These are phyloP conservation scores for Pandemis heparana DNA, from an alignment of 2,888 invertebrate species.

Conservation along the genomic window DNA sequence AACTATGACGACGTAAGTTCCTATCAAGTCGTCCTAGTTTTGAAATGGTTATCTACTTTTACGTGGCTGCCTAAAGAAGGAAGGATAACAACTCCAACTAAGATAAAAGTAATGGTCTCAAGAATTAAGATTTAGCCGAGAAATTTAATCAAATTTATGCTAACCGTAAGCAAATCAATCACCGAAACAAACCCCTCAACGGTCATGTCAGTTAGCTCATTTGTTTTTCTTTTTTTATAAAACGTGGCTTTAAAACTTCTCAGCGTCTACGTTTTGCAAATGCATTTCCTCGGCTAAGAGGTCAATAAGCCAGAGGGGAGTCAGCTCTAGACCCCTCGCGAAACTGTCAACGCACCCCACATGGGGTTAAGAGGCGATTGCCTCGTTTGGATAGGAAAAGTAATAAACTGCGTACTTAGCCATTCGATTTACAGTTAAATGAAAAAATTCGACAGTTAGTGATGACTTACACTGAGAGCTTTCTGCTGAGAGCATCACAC, in stretches of 20 bases:
- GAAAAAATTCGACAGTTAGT: constrained; percentile 50
- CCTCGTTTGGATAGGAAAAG: constrained; percentile 67
- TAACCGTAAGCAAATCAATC: not conserved
- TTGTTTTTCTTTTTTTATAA: not conserved
- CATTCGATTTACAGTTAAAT: constrained; percentile 57
- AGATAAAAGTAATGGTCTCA: not conserved
- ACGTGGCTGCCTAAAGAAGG: not conserved
- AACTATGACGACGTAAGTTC: not conserved
- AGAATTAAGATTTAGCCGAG: too few species aligned
- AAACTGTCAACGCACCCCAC: constrained; percentile 77
- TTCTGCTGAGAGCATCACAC: not conserved
- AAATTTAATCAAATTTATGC: not conserved
- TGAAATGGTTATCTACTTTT: too few species aligned
- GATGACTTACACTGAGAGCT: constrained; percentile 40
- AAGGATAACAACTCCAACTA: not conserved
- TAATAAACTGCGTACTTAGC: constrained; percentile 69
- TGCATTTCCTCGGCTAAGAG: constrained; percentile 73
- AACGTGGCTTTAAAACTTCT: constrained; percentile 21
- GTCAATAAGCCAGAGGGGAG: constrained; percentile 74
- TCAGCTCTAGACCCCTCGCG: constrained; percentile 68
- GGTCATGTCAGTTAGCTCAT: not conserved
- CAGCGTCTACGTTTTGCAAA: constrained; percentile 57
- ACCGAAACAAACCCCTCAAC: not conserved
- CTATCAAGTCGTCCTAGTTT: not conserved
- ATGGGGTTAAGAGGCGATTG: constrained; percentile 79